Evolutionary conservation across 1,140 invertebrate species (phyloP).

Genomic region (Drosophila virilis): DNA sequence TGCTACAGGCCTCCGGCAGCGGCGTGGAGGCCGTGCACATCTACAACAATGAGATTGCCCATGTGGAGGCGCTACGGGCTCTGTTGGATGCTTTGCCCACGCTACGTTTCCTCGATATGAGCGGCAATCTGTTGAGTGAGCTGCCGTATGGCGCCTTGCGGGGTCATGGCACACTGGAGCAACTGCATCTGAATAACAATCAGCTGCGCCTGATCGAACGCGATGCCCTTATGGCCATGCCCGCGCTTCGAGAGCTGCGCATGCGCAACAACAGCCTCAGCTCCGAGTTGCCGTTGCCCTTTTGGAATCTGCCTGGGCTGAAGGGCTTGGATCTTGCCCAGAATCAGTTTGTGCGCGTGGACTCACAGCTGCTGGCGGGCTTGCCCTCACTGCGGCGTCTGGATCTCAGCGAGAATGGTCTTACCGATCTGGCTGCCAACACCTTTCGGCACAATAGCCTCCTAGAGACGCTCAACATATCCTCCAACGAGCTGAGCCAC

Average conservation of each 20-base stretch:
- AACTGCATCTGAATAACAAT: slow-evolving; percentile 92
- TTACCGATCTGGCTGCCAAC: slow-evolving; percentile 89
- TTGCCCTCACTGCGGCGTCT: slow-evolving; percentile 90
- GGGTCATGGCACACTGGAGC: slow-evolving; percentile 91
- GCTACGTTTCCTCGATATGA: slow-evolving; percentile 90
- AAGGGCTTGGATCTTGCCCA: slow-evolving; percentile 92
- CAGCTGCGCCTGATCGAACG: slow-evolving; percentile 89
- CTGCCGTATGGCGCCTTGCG: slow-evolving; percentile 90
- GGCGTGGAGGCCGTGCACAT: slow-evolving; percentile 91
- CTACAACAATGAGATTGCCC: slow-evolving; percentile 90
- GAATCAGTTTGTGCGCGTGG: slow-evolving; percentile 90
- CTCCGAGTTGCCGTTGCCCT: slow-evolving; percentile 87
- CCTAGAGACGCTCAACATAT: slow-evolving; percentile 92
- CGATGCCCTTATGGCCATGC: slow-evolving; percentile 92
- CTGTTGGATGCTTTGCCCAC: slow-evolving; percentile 91
- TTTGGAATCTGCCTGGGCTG: slow-evolving; percentile 92
- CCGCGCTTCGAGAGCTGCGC: slow-evolving; percentile 91
- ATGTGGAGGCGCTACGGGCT: slow-evolving; percentile 89
- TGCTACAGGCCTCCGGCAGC: slow-evolving; percentile 89
- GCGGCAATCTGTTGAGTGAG: slow-evolving; percentile 89
- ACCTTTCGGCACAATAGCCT: slow-evolving; percentile 89
- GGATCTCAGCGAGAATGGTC: slow-evolving; percentile 91
- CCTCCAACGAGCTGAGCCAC: slow-evolving; percentile 88
- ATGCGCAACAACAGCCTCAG: slow-evolving; percentile 91
- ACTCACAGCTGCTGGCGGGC: slow-evolving; percentile 89